A percentile compares a stretch with the other conserved stretches of the same genome.
Conservation (phyloP, 2,113 vertebrate genomes). For the Hassar affinis region DNA sequence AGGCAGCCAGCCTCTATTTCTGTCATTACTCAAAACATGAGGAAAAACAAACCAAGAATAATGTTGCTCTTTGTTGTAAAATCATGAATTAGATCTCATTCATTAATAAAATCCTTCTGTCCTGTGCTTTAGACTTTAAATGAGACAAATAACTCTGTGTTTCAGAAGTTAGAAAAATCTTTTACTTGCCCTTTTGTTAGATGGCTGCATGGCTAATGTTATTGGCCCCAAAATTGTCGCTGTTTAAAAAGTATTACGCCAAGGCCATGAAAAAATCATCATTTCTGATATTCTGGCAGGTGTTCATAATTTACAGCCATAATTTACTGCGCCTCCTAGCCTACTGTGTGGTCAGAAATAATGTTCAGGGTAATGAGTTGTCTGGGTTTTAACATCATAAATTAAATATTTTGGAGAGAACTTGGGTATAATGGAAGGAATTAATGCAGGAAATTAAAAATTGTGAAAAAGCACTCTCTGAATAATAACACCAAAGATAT, state of each 20-base stretch:
- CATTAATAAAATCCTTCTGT: not conserved
- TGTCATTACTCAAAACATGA: conserved; percentile 9
- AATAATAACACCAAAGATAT: not conserved
- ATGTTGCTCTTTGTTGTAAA: not conserved
- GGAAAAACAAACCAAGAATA: not conserved
- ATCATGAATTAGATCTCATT: not conserved
- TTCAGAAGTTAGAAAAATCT: not conserved
- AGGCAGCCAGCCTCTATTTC: not conserved
- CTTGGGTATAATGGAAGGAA: not conserved
- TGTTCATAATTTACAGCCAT: not conserved
- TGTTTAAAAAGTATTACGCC: not conserved
- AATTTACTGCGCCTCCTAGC: not conserved
- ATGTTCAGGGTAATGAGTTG: not conserved
- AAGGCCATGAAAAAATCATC: not conserved
- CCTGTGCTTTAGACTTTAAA: not conserved
- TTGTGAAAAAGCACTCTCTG: not conserved
- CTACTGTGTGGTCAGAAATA: not conserved
- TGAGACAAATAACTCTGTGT: not conserved
- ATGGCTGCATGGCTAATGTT: not conserved
- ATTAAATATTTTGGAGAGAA: not conserved
- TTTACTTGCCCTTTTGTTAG: not conserved
- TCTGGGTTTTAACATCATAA: not conserved
- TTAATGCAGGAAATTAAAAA: not conserved
- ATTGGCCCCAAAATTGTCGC: not conserved
- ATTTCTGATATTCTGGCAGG: not conserved